A percentile compares a stretch with the other conserved stretches of the same genome.
Conservation (phyloP, 2,888 invertebrate genomes). For the Cerastis rubricosa region DNA sequence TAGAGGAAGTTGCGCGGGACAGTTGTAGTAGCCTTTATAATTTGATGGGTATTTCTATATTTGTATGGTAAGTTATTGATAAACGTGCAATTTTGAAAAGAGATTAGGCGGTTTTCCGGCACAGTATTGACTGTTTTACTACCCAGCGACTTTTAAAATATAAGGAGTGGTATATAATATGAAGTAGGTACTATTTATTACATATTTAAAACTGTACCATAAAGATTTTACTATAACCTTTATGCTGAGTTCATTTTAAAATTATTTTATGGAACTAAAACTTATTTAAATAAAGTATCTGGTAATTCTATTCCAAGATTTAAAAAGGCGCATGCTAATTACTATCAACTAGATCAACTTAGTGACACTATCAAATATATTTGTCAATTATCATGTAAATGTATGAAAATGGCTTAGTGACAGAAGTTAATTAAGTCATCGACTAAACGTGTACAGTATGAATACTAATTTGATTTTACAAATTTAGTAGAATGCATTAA, state of each 20-base stretch:
- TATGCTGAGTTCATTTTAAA: background rate
- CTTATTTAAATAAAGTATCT: background rate
- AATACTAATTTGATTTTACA: background rate
- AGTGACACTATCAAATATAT: background rate
- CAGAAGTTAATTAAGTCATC: background rate
- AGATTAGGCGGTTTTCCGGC: background rate
- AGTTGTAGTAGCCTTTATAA: background rate
- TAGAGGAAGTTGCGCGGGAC: too few relatives aligned
- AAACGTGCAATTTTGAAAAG: background rate
- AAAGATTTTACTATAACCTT: background rate
- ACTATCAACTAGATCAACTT: background rate
- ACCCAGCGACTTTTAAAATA: background rate
- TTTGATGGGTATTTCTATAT: conserved; percentile 7
- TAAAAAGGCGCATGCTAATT: background rate
- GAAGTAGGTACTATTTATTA: background rate
- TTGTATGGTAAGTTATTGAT: background rate
- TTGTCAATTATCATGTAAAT: background rate
- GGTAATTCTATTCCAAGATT: background rate
- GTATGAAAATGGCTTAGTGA: background rate
- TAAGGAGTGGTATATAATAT: background rate
- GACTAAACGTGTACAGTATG: background rate
- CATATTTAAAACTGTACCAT: background rate
- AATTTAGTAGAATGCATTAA: conserved; percentile 5
- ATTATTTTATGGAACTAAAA: background rate
- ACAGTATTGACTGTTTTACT: background rate